Evolutionary conservation across 2,113 vertebrate species (phyloP), one percentile per base, ranked within the genome.

Genomic region (Numenius arquata): DNA sequence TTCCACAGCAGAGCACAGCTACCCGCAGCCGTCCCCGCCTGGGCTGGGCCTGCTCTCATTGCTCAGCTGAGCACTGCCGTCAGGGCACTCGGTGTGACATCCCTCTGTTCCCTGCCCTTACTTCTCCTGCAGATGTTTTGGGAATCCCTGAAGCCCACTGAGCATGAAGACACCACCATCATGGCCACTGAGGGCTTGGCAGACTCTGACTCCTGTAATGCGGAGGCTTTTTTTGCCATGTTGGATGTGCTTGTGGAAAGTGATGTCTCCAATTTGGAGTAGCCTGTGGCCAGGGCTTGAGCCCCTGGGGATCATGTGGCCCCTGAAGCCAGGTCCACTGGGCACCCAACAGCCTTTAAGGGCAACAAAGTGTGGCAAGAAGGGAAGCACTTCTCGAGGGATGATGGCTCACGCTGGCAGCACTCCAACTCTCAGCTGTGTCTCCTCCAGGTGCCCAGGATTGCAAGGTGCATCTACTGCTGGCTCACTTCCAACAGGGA

Each of bases 401-500:
- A 30, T 62, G n/a, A 62, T 19, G 45, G 43, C 12, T 25, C 15
- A 3, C 27, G 38, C 10, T 63, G 36, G 13, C 70, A 50, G 63
- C 19, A 29, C 26, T 63, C 11, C 41, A 56, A 2, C 12, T 48
- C 13, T 63, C n/a, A 15, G 23, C 43, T 1, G 0, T 26, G 23
- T 18, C 15, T 38, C 30, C 7, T 30, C 6, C 63, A 88, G 90
- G 77, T 88, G 41, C 77, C 63, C 8, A 34, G 40, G 22, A 29
- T 70, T 4, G 27, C 75, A 11, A 82, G 56, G 48, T 29, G 27
- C 70, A 45, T 82, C 22, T 58, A 65, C 34, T 20, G 21, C 43
- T 38, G 14, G 20, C 10, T 92, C 4, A 1, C 0, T 0, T 15
- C 29, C 25, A 11, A 20, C 1, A 11, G 13, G n/a, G n/a, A n/a